Base-by-base conservation (phyloP, 2,888 invertebrate species). In the Neoascia interrupta region DNA sequence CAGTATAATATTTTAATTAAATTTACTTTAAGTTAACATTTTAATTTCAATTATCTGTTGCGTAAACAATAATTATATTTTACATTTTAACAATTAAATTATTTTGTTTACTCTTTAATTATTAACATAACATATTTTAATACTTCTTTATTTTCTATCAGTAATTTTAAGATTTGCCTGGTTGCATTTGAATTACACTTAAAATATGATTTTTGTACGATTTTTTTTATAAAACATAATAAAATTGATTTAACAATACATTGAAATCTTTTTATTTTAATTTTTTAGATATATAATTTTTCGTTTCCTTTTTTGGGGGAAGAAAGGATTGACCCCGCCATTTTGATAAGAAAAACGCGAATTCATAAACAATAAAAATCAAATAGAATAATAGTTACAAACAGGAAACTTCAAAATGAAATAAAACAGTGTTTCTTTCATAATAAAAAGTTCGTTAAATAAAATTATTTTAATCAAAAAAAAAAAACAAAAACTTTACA, bases 151-250 rank as follows among this genome's bases (percentile, higher is more conserved):
- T 16, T 19, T 41, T 31, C 6, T 51, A 21, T 58, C 31, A 5
- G 4, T 58, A 23, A 26, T 41, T 72, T 18, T 51, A 64, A 58
- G 51, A 41, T 39, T 53, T 53, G 66, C 54, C 54, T 53, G 31
- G 66, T 64, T 49, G 64, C 72, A 64, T 49, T 63, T 34, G 23
- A 68, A 23, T 69, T 60, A n/a, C 10, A 31, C 8, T 31, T 31
- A 31, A 31, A 23, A 68, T 68, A 69, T 69, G 54, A 54, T 56
- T 75, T 61, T 63, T 58, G 41, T 69, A 69, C 60, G 64, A 63
- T 51, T 53, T 61, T 64, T 51, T 64, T 53, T 60, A 51, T 56
- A 56, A 10, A 34, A 47, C 23, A n/a, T 64, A 72, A 72, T 64
- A 72, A 72, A 72, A 18, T 45, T 34, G 18, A 56, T 56, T 56